Evolutionary conservation across 1,140 invertebrate species (phyloP), one percentile per base, ranked within the genome.

Genomic region (Doryteuthis pealeii): DNA sequence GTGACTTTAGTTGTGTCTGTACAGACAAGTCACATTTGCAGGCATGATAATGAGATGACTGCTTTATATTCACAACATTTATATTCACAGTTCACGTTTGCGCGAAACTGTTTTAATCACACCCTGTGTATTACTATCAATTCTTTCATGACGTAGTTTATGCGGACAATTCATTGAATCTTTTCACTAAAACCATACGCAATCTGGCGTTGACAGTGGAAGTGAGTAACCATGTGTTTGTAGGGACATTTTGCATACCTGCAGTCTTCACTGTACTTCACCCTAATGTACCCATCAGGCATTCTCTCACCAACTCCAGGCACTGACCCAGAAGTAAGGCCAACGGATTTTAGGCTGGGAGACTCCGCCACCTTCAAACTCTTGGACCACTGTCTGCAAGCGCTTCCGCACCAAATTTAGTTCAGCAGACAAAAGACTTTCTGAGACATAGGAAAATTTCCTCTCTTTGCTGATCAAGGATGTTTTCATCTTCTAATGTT

Each of bases 1-100:
- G 97, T 95, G 49, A 98, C 96, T 88, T 98, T 98, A 88, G 97
- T 98, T 32, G 96, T 98, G 83, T 98, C 96, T 0, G 96, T 96
- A 87, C 96, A 98, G 0, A 96, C 94, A 85, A 97, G 98, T 96
- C 93, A 87, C 96, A 99, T 84, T 97, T 97, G 18, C 96, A 89
- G 86, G 96, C 98, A 87, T 99, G 97, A 87, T 98, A 98, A 87
- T 99, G 97, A 3, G 96, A 97, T 0, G 96, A 94, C 84, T 97
- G 96, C 96, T 26, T 83, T 92, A 83, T 95, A 95, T 0, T 94
- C 92, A 83, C 96, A 98, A 73, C 96, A 93, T 0, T 90, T 86
- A 49, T 94, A 88, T 10, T 94, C 94, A 84, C 96, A 98, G 62
- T 94, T 92, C 12, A 98, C 94, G 79, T 96, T 96, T 0, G 95